Conservation (phyloP, 1,140 invertebrate species). For the Lordiphosa clarofinis region DNA sequence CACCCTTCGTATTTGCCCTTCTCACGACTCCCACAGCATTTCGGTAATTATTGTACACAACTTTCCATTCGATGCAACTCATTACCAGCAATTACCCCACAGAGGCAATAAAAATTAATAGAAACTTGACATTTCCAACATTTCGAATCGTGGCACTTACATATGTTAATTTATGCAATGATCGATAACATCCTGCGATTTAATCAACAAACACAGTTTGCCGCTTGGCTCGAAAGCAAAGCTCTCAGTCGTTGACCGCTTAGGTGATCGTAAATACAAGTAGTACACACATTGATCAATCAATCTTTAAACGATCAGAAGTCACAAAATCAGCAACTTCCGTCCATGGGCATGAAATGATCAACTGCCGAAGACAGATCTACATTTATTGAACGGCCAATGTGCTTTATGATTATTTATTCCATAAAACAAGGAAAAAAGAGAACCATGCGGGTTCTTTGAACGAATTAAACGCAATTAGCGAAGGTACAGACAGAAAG, state of each 20-base stretch:
- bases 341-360: constrained; percentile 46
- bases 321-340: constrained; percentile 76
- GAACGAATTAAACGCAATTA: constrained; percentile 76
- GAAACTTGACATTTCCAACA: constrained; percentile 11
- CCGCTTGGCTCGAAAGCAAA: constrained; percentile 55
- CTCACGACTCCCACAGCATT: neutral
- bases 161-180: constrained; percentile 73
- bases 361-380: constrained; percentile 23
- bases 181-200: constrained; percentile 78
- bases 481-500: constrained; percentile 47
- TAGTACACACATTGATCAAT: constrained; percentile 70
- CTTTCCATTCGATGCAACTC: constrained; percentile 7
- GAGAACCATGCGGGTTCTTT: constrained; percentile 62
- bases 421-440: constrained; percentile 47
- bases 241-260: constrained; percentile 44
- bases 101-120: constrained; percentile 52
- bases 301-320: constrained; percentile 68
- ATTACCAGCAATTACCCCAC: constrained; percentile 23
- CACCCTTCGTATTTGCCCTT: neutral
- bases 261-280: constrained; percentile 49
- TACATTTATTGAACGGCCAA: constrained; percentile 36
- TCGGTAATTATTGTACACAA: neutral
- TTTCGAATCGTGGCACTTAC: constrained; percentile 19
- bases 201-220: constrained; percentile 56
- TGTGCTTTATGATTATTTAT: constrained; percentile 40